These are phyloP conservation scores for Dryadula phaetusa DNA, from an alignment of 2,888 invertebrate genomes.

Conservation along the genomic window DNA sequence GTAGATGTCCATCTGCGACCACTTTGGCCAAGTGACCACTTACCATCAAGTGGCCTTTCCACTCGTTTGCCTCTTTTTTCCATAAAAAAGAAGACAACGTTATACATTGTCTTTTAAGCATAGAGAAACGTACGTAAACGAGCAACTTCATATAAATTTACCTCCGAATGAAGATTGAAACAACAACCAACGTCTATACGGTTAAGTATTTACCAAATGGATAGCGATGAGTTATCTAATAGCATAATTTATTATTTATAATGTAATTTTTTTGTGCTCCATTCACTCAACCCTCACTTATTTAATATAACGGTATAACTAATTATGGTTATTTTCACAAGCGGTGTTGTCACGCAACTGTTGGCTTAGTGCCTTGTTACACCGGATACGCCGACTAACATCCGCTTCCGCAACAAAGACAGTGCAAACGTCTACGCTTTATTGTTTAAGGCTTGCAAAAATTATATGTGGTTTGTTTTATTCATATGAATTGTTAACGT, in stretches of 20 bases:
- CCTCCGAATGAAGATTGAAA: too few species aligned
- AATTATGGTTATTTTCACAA: conserved; percentile 45
- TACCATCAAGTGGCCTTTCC: too few species aligned
- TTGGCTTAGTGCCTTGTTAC: conserved; percentile 68
- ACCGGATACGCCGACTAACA: conserved; percentile 72
- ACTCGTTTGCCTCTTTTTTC: too few species aligned
- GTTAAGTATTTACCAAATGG: too few species aligned
- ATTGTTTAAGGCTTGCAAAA: conserved; percentile 41
- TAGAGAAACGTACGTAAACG: too few species aligned
- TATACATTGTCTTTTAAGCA: too few species aligned
- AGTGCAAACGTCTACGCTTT: conserved; percentile 52
- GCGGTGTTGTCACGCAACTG: conserved; percentile 50
- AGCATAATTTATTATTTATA: background rate
- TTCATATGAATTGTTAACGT: background rate
- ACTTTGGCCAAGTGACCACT: too few species aligned
- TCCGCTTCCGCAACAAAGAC: conserved; percentile 69
- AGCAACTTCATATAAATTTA: too few species aligned
- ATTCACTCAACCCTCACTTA: background rate
- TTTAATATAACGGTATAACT: conserved; percentile 36
- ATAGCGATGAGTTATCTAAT: background rate
- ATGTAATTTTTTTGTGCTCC: conserved; percentile 12
- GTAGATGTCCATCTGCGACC: too few species aligned
- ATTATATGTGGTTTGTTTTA: conserved; percentile 6
- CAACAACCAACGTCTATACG: too few species aligned
- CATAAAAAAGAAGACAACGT: background rate